These are phyloP conservation scores for Sebastes kiyomatsui DNA, from an alignment of 2,797 vertebrate genomes.

Conservation along the genomic window DNA sequence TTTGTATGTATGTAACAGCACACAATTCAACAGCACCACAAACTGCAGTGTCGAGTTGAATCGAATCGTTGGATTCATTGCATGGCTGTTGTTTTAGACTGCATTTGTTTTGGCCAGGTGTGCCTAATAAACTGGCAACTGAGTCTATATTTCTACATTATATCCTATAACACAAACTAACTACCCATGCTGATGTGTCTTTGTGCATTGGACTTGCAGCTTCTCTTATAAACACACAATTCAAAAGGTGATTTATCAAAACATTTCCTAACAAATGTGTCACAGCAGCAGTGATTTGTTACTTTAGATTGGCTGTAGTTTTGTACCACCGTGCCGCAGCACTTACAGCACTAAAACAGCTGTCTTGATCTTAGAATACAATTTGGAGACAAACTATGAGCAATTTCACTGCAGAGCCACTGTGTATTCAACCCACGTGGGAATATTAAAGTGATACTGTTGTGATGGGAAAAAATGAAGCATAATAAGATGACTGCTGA, in stretches of 20 bases:
- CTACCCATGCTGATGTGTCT: not conserved
- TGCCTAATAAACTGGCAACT: not conserved
- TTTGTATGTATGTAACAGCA: not conserved
- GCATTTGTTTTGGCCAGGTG: not conserved
- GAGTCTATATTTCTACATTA: not conserved
- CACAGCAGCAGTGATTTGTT: not conserved
- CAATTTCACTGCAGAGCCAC: slow-evolving; percentile 12
- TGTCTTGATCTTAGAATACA: not conserved
- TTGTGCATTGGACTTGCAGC: not conserved
- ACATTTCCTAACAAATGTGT: not conserved
- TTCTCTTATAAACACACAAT: not conserved
- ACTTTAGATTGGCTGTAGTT: not conserved
- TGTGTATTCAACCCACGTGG: slow-evolving; percentile 31
- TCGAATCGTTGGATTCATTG: not conserved
- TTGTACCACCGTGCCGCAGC: not conserved
- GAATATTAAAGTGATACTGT: slow-evolving; percentile 37
- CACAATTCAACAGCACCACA: not conserved
- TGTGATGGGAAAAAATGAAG: slow-evolving; percentile 37
- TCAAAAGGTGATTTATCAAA: not conserved
- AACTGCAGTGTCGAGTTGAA: not conserved
- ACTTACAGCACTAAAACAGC: not conserved
- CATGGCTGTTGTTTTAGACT: not conserved
- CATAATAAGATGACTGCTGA: slow-evolving; percentile 53
- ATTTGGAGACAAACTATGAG: slow-evolving; percentile 8
- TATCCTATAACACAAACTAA: not conserved